phyloP scores from a whole-genome alignment of 2,797 vertebrate genomes.

The Sebastes nivosus region DNA sequence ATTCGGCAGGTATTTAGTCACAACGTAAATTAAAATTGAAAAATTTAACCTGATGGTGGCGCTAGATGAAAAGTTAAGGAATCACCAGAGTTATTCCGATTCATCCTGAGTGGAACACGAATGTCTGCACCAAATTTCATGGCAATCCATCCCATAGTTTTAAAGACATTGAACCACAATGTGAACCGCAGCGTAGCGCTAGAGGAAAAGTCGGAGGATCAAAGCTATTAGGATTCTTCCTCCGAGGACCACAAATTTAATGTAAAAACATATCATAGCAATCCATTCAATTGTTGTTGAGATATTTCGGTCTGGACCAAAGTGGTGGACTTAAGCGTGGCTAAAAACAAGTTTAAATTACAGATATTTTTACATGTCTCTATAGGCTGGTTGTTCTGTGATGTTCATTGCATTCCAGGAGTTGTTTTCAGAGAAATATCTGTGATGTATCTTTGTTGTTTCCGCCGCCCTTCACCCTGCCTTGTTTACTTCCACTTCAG shows the following conservation, averaged over 20 bases:
- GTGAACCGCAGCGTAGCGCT: neutral
- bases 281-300: neutral
- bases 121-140: neutral
- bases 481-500: constrained; percentile 20
- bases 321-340: neutral
- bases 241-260: neutral
- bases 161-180: no score
- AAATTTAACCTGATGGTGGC: neutral
- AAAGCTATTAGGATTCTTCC: neutral
- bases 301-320: neutral
- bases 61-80: neutral
- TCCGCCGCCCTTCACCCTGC: neutral
- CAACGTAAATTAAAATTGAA: neutral
- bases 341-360: neutral
- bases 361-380: neutral
- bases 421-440: neutral
- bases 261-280: neutral
- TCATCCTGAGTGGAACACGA: neutral
- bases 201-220: neutral
- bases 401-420: neutral
- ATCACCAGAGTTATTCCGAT: neutral
- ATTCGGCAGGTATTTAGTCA: neutral
- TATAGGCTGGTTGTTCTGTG: neutral
- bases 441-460: neutral
- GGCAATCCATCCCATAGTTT: no score